These are phyloP conservation scores for Chaetoderma sp. DNA, from an alignment of 2,888 invertebrate species.

Conservation along the genomic window DNA sequence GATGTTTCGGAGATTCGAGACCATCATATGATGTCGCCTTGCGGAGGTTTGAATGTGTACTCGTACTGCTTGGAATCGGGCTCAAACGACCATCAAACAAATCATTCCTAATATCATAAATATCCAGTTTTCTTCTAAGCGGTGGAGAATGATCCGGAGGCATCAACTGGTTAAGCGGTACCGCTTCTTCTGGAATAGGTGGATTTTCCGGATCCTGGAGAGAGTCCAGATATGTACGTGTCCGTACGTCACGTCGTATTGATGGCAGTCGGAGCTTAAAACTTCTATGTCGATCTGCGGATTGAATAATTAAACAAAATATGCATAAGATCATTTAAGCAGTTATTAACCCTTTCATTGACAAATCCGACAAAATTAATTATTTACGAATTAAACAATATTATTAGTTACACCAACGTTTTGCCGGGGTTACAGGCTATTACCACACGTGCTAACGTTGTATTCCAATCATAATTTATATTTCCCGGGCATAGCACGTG, in stretches of 20 bases:
- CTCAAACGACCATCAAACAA: background rate
- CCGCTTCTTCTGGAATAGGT: conserved; percentile 45
- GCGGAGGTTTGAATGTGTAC: conserved; percentile 20
- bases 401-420: no score
- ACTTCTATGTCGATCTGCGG: conserved; percentile 63
- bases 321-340: no score
- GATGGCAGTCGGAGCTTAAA: conserved; percentile 67
- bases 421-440: no score
- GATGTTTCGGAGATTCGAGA: no score
- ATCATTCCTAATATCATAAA: background rate
- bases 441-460: no score
- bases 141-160: conserved; percentile 24
- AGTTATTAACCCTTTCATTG: no score
- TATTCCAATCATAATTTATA: background rate
- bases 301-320: background rate
- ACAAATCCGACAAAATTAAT: no score
- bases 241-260: conserved; percentile 60
- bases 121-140: conserved; percentile 5
- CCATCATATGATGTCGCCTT: conserved; percentile 47
- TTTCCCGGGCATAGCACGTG: background rate
- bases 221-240: conserved; percentile 40
- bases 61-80: background rate
- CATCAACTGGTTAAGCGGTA: conserved; percentile 52
- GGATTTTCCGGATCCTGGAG: conserved; percentile 57
- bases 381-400: no score